Percentiles rank a stretch among this genome's conserved stretches.
phyloP scores from a whole-genome alignment of 30 jellyfish, hydroid and myxozoan genomes.

The Euphysa ruthae region DNA sequence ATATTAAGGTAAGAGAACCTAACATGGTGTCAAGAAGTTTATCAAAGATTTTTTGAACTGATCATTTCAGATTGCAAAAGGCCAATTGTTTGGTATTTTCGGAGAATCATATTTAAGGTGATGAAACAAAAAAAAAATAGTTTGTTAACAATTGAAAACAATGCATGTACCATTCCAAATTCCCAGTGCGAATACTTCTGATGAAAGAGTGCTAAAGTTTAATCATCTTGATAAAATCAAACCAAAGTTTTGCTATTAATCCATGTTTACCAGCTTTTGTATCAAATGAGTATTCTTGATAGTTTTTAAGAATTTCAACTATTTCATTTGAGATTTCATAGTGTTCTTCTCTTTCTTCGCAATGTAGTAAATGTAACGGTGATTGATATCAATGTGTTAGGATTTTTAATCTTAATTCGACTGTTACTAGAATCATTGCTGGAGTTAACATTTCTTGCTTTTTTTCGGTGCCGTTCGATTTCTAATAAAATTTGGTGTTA shows the following conservation, averaged over 20 bases:
- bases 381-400: no score
- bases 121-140: background rate
- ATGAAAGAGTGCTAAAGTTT: background rate
- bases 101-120: background rate
- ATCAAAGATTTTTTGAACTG: background rate
- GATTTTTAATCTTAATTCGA: background rate
- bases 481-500: no score
- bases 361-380: no score
- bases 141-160: background rate
- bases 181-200: slow-evolving; percentile 2
- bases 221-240: background rate
- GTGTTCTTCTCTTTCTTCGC: no score
- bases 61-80: background rate
- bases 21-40: background rate
- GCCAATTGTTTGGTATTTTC: background rate
- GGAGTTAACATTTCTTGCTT: background rate
- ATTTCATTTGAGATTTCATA: background rate
- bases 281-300: background rate
- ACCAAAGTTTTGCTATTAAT: background rate
- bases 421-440: background rate
- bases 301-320: background rate
- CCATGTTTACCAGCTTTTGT: slow-evolving; percentile 1
- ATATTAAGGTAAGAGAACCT: background rate
- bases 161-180: background rate
- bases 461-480: no score